Percentiles rank a stretch among this genome's conserved stretches.
Conservation (phyloP, 1,140 invertebrate genomes). For the Bactericera cockerelli region DNA sequence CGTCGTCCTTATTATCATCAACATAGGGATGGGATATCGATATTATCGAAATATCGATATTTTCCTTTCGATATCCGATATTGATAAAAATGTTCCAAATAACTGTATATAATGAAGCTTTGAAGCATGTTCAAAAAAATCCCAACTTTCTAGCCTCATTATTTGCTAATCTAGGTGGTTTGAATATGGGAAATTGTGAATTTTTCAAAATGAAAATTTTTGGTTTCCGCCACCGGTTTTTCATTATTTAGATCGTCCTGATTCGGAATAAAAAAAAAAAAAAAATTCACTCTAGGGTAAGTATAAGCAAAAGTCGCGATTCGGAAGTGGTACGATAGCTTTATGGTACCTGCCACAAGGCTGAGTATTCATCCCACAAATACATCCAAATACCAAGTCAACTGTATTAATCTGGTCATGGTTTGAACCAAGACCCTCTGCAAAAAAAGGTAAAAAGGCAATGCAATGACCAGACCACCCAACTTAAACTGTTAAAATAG, state of each 20-base stretch:
- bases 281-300: neutral
- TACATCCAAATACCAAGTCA: no score
- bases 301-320: neutral
- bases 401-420: no score
- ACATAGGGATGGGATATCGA: no score
- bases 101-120: no score
- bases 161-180: neutral
- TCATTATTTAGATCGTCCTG: neutral
- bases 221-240: neutral
- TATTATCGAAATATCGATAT: no score
- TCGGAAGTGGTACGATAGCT: neutral
- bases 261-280: neutral
- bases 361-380: neutral
- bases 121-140: neutral
- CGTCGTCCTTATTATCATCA: neutral
- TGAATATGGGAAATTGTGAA: neutral
- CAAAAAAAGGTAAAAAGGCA: no score
- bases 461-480: no score
- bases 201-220: neutral
- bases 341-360: neutral
- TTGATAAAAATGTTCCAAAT: no score
- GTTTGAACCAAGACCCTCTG: no score
- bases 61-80: no score
- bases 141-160: neutral
- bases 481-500: no score